Percentiles rank a stretch among this genome's conserved stretches.
These are phyloP conservation scores for Zapus hudsonius DNA, from an alignment of 2,113 vertebrate genomes.

Conservation along the genomic window DNA sequence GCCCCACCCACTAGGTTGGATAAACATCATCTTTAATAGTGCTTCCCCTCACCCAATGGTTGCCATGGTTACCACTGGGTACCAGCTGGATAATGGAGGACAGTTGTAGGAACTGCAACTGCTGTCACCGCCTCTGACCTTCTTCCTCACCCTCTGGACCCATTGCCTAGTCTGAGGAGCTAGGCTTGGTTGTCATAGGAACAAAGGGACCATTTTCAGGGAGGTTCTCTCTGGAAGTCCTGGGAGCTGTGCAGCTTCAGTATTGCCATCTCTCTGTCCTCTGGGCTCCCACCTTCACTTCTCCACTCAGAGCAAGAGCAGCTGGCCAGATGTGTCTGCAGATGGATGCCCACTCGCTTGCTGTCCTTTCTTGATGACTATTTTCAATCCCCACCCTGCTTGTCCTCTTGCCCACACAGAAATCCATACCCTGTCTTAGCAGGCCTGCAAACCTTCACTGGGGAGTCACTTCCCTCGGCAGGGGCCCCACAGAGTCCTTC, in stretches of 20 bases:
- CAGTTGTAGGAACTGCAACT: neutral
- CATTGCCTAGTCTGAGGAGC: neutral
- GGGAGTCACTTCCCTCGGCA: neutral
- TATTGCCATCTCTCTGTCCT: neutral
- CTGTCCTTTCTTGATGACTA: neutral
- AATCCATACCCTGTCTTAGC: neutral
- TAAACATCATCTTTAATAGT: neutral
- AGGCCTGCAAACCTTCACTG: neutral
- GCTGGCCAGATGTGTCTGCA: neutral
- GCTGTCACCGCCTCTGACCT: neutral
- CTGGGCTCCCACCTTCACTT: neutral
- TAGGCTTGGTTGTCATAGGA: slow-evolving; percentile 16
- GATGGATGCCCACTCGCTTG: accelerated
- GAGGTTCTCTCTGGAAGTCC: neutral
- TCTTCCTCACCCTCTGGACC: neutral
- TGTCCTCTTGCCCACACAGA: neutral
- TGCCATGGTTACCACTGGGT: slow-evolving; percentile 58
- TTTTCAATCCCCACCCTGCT: neutral
- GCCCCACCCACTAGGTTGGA: slow-evolving; percentile 6
- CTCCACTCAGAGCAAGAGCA: neutral
- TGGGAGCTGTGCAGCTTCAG: neutral
- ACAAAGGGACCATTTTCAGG: neutral
- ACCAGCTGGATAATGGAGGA: neutral
- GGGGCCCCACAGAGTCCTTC: neutral
- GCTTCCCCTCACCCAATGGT: neutral